Conservation (phyloP, 2,113 vertebrate genomes). For the Xyrauchen texanus region DNA sequence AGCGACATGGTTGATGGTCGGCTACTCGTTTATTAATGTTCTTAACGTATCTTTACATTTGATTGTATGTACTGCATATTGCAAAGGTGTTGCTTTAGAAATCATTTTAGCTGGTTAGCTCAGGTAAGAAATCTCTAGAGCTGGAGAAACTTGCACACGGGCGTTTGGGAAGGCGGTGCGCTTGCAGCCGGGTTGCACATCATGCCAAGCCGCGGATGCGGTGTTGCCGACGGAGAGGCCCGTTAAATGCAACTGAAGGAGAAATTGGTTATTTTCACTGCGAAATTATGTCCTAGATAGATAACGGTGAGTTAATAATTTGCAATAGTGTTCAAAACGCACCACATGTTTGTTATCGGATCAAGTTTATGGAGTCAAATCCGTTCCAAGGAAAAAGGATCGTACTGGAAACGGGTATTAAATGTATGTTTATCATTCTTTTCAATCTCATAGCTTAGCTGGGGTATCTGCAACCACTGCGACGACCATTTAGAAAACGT, state of each 20-base stretch:
- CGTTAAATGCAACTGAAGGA: conserved; percentile 28
- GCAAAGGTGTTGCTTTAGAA: conserved; percentile 27
- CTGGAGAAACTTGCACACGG: conserved; percentile 28
- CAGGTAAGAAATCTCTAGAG: not conserved
- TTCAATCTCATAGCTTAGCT: not conserved
- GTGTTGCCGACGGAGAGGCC: conserved; percentile 39
- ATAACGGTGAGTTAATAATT: conserved; percentile 40
- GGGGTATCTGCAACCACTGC: not conserved
- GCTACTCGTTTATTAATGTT: not conserved
- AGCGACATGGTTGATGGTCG: not conserved
- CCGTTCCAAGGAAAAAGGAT: not conserved
- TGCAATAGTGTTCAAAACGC: not conserved
- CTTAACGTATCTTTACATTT: not conserved
- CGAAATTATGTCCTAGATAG: conserved; percentile 15
- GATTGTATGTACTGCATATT: not conserved
- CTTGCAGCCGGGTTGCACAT: conserved; percentile 23
- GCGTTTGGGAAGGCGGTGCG: conserved; percentile 12
- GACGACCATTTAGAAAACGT: not conserved
- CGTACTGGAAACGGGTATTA: not conserved
- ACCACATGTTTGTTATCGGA: not conserved
- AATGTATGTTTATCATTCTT: not conserved
- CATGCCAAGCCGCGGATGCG: conserved; percentile 39
- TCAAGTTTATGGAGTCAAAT: not conserved
- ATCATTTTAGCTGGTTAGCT: not conserved
- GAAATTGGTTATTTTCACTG: not conserved